Evolutionary conservation across 2,113 vertebrate genomes (phyloP), one percentile per base, ranked within the genome.

Genomic region (Tympanuchus pallidicinctus): DNA sequence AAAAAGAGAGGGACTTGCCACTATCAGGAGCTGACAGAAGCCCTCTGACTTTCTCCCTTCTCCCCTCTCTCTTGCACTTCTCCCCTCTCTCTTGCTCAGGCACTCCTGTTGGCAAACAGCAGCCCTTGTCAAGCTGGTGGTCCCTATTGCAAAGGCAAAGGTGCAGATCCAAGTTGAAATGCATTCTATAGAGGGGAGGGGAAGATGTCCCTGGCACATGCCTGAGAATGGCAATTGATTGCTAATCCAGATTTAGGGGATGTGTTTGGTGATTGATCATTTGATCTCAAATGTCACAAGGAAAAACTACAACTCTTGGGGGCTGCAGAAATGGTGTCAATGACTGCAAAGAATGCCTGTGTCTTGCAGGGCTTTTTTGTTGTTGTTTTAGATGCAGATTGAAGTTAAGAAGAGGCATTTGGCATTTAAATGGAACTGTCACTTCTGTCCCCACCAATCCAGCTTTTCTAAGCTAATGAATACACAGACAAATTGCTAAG

Each of bases 101-200:
- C 52, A 48, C 59, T 75, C 66, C 64, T 94, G 66, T 59, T 24
- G 59, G 48, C 5, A 5, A 81, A 59, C 47, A 42, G 40, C 54
- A 76, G 52, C 74, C 65, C 69, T 87, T 40, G 45, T 25, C 13
- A 30, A 63, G 89, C 20, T 94, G 91, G 52, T 71, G 86, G 57
- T 86, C 89, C 82, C 64, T 67, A 59, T 67, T 48, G 45, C 73
- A 95, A 95, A 79, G 40, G 50, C 67, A 89, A 32, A 95, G 42
- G 40, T 86, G 69, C 82, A 80, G 67, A 86, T 97, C 92, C 88
- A 96, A 97, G 90, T 90, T 96, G 93, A 97, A 97, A 97, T 93
- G 71, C 66, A 78, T 72, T 60, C 94, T 88, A 76, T 86, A 82
- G 80, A 90, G 82, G 66, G 92, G 64, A 94, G 79, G 82, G 71